Conservation (phyloP, 2,888 invertebrate species). For the Notodonta dromedarius region DNA sequence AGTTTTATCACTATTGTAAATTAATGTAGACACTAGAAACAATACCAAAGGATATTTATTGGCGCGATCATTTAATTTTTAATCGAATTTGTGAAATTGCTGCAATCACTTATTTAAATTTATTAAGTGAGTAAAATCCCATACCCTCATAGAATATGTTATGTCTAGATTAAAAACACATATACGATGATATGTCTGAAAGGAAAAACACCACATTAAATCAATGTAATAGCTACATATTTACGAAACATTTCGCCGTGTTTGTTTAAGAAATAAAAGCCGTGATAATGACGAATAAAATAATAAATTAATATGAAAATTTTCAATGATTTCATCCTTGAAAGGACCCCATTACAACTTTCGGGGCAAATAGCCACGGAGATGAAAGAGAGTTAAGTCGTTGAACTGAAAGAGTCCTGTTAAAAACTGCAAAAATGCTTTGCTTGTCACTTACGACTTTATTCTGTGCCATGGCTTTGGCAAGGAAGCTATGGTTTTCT, state of each 20-base stretch:
- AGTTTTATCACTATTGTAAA: conserved; percentile 31
- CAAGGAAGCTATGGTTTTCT: too few relatives aligned
- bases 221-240: neutral
- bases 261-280: too few relatives aligned
- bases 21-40: conserved; percentile 22
- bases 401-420: too few relatives aligned
- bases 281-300: too few relatives aligned
- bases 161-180: neutral
- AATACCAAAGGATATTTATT: conserved; percentile 21
- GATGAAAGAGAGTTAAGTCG: too few relatives aligned
- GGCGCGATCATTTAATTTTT: conserved; percentile 2
- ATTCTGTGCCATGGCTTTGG: too few relatives aligned
- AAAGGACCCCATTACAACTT: too few relatives aligned
- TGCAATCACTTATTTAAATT: conserved; percentile 2
- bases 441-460: too few relatives aligned
- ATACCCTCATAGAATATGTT: neutral
- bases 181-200: neutral
- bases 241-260: neutral
- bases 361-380: too few relatives aligned
- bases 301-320: too few relatives aligned
- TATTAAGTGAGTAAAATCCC: neutral
- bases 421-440: too few relatives aligned
- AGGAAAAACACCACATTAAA: neutral
- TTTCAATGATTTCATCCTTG: too few relatives aligned
- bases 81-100: neutral